Conservation (phyloP, 1,140 invertebrate genomes). For the Euura saliciscinereae region DNA sequence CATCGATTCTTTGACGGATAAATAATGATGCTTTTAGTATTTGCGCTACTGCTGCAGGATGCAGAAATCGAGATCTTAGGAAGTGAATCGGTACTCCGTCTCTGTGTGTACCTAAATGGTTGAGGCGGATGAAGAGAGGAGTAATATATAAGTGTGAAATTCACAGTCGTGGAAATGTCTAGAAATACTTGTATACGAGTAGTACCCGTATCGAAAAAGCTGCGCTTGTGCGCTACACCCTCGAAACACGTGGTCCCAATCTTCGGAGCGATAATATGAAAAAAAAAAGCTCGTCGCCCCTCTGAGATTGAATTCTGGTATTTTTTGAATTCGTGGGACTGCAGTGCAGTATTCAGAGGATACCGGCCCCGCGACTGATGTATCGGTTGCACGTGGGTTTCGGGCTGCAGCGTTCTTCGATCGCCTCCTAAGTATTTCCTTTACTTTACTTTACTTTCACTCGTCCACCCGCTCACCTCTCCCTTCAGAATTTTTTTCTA, state of each 20-base stretch:
- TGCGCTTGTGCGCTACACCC: not conserved
- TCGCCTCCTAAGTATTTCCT: not conserved
- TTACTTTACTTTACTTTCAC: not conserved
- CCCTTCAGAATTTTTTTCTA: not conserved
- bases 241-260: slow-evolving; percentile 6
- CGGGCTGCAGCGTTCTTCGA: not conserved
- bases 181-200: no score
- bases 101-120: no score
- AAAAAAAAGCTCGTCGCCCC: not conserved
- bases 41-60: not conserved
- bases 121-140: no score
- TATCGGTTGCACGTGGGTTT: not conserved
- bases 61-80: no score
- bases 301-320: not conserved
- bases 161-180: no score
- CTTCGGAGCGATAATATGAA: not conserved
- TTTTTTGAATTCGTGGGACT: not conserved
- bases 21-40: not conserved
- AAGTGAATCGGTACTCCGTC: no score
- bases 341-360: not conserved
- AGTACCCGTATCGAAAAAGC: not conserved
- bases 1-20: not conserved
- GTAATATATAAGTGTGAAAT: no score
- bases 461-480: not conserved
- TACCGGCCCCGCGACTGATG: not conserved